Base-by-base conservation (phyloP, 2,888 invertebrate genomes). In the Dexiosoma caninum region DNA sequence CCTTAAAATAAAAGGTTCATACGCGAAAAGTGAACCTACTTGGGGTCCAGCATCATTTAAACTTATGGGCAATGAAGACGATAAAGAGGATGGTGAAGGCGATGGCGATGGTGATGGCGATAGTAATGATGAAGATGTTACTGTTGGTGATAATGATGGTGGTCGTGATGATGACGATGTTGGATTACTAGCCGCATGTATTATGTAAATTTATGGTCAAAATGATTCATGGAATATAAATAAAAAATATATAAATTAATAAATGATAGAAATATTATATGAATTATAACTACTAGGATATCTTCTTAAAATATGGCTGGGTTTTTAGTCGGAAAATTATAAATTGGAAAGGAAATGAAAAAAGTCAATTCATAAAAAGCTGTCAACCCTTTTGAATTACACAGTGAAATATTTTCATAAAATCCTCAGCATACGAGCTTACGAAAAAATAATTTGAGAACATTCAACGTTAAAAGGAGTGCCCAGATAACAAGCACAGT, bases 1-100 rank as follows among this genome's bases (percentile, higher is more conserved):
- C 69, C 81, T 37, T 8, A 89, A 51, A 23, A 89, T 40, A 12
- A 78, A 49, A 0, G 85, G 85, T 40, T 59, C 69, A 23, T 62
- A 83, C 55, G 83, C 77, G 35, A 84, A 81, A 1, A 82, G 3
- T 9, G 86, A 82, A 44, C 87, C 83, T 49, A 44, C 71, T 70
- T 83, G 77, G 7, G 83, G 64, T 72, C 72, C 64, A 66, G 55
- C 49, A 59, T 70, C 49, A 62, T 27, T 70, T 16, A 49, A 30
- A 60, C 14, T 74, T 74, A 21, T 10, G 35, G 66, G 42, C 44
- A 53, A 59, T 67, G 55, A 51, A 21, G 57, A 35, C 10, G 49
- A n/a, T 10, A 37, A 62, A 12, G 59, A 30, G 4, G 71, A 35
- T 66, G 62, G 5, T 30, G 67, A 60, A 40, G 72, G 30, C 10